Percentiles rank a stretch among this genome's conserved stretches.
phyloP scores from a whole-genome alignment of 2,888 invertebrate species.

The Polia nebulosa region DNA sequence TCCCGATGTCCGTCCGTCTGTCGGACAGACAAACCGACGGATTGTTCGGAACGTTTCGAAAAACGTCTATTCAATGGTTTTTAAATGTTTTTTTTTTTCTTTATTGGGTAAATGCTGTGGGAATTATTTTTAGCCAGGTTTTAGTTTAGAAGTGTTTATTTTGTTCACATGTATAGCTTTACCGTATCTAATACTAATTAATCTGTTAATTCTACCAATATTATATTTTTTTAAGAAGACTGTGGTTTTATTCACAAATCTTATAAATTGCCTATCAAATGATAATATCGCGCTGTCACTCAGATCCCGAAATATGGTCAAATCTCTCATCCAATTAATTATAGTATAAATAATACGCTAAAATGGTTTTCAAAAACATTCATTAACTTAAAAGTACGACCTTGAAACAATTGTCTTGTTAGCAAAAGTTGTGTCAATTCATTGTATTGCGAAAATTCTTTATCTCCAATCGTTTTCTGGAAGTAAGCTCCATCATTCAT shows the following conservation, averaged over 20 bases:
- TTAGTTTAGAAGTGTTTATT: conserved; percentile 12
- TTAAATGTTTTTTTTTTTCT: conserved; percentile 26
- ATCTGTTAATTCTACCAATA: background rate
- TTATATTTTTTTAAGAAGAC: background rate
- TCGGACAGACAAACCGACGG: conserved; percentile 63
- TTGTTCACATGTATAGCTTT: background rate
- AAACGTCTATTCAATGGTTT: conserved; percentile 62
- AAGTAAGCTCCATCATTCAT: conserved; percentile 34
- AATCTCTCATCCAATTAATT: background rate
- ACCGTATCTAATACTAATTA: too few relatives aligned
- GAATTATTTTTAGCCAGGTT: conserved; percentile 47
- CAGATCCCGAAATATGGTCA: background rate
- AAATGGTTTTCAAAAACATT: background rate
- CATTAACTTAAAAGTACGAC: too few relatives aligned
- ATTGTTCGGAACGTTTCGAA: conserved; percentile 62
- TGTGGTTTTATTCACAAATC: background rate
- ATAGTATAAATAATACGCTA: background rate
- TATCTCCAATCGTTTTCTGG: conserved; percentile 1
- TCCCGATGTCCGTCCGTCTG: conserved; percentile 71
- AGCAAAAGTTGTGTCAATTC: background rate
- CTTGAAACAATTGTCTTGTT: too few relatives aligned
- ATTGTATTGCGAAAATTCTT: background rate
- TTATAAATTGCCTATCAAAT: too few relatives aligned
- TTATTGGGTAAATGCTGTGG: conserved; percentile 46
- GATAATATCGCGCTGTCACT: background rate